Conservation (phyloP, 2,113 vertebrate genomes). For the Microcebus lehilahytsara region DNA sequence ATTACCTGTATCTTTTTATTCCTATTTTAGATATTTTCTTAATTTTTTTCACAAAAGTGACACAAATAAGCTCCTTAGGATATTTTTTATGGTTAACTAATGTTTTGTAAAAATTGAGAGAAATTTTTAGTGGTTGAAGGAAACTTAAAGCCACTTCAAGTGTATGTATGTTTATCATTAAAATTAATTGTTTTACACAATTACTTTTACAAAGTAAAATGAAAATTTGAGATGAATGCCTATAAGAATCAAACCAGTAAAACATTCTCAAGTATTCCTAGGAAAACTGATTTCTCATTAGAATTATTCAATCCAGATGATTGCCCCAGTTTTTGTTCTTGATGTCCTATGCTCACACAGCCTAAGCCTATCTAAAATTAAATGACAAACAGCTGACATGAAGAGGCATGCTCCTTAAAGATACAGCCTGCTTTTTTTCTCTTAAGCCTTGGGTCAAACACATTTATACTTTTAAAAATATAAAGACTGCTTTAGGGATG, state of each 20-base stretch:
- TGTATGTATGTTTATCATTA: neutral
- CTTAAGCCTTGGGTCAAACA: neutral
- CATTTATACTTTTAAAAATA: neutral
- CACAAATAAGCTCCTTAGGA: neutral
- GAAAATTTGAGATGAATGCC: neutral
- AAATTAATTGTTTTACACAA: constrained; percentile 3
- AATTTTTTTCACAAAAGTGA: neutral
- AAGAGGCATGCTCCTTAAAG: neutral
- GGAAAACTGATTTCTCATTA: neutral
- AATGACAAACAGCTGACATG: neutral
- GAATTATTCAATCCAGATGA: neutral
- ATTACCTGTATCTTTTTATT: neutral
- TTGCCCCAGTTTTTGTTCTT: constrained; percentile 1
- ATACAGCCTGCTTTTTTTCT: neutral
- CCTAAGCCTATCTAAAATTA: neutral
- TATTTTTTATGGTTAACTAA: neutral
- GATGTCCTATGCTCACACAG: neutral
- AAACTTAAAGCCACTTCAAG: constrained; percentile 7
- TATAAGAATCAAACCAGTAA: neutral
- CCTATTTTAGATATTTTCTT: neutral
- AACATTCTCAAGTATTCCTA: neutral
- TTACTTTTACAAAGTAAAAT: neutral
- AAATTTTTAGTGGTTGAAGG: neutral
- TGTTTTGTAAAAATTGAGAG: neutral
- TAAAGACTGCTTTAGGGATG: neutral